Percentiles rank a stretch among this genome's conserved stretches.
Evolutionary conservation across 2,888 invertebrate genomes (phyloP).

Genomic region (Parnassius glacialis): DNA sequence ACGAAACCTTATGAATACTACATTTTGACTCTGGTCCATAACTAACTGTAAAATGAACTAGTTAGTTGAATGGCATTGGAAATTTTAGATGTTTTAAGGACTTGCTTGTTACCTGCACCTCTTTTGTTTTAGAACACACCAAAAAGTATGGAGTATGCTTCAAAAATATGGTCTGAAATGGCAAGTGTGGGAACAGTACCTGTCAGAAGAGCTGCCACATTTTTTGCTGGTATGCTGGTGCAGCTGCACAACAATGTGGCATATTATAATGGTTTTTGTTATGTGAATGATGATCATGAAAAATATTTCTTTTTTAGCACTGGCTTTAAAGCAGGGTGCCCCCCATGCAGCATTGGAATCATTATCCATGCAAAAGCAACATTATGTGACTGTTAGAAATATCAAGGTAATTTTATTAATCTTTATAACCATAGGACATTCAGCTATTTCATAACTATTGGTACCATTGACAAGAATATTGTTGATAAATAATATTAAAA

Average conservation of each 20-base stretch:
- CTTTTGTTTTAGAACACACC: conserved; percentile 82
- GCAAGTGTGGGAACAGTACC: conserved; percentile 78
- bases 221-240: conserved; percentile 74
- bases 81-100: no score
- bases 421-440: no score
- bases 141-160: conserved; percentile 83
- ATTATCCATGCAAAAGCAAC: conserved; percentile 75
- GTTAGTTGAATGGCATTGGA: no score
- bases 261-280: no score
- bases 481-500: no score
- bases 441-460: no score
- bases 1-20: no score
- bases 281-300: no score
- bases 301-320: conserved; percentile 48
- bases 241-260: neutral
- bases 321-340: conserved; percentile 85
- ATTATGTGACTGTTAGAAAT: conserved; percentile 86
- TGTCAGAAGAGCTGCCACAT: conserved; percentile 82
- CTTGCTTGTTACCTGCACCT: no score
- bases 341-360: conserved; percentile 86
- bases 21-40: no score
- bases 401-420: conserved; percentile 74
- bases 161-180: conserved; percentile 82
- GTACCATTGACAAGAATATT: no score
- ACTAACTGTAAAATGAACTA: no score